Conservation (phyloP, 1,140 invertebrate species). For the Pseudomyrmex pallidus region DNA sequence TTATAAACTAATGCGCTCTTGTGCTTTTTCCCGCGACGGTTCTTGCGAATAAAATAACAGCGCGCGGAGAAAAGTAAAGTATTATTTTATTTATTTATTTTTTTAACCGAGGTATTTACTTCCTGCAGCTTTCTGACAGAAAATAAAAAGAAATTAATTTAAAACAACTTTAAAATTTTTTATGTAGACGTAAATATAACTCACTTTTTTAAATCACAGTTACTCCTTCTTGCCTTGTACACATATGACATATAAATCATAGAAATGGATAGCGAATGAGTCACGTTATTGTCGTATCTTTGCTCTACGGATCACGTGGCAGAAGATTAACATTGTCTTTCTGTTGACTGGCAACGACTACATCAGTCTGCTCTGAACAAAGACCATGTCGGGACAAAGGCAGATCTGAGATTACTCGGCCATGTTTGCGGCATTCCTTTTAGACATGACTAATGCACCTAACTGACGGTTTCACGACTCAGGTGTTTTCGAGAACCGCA, state of each 20-base stretch:
- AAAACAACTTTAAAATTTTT: not conserved
- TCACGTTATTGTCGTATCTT: conserved; percentile 6
- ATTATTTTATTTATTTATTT: not conserved
- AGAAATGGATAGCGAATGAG: not conserved
- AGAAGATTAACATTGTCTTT: conserved; percentile 35
- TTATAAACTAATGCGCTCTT: conserved; percentile 48
- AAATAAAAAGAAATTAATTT: conserved; percentile 8
- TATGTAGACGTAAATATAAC: too few relatives aligned
- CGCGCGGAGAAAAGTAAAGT: not conserved
- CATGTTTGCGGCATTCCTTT: conserved; percentile 64
- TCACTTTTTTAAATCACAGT: too few relatives aligned
- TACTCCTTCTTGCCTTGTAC: too few relatives aligned
- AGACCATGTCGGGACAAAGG: conserved; percentile 64
- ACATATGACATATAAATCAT: not conserved
- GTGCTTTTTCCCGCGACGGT: conserved; percentile 24
- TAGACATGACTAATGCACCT: conserved; percentile 69
- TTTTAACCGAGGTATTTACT: too few relatives aligned
- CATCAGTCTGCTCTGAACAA: conserved; percentile 63
- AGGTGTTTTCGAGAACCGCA: conserved; percentile 70
- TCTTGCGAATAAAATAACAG: conserved; percentile 22
- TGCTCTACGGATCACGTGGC: not conserved
- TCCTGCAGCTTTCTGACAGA: not conserved
- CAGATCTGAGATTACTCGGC: conserved; percentile 66
- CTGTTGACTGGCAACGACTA: conserved; percentile 39
- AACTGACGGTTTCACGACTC: conserved; percentile 65